phyloP scores from a whole-genome alignment of 2,113 vertebrate species.

The Trichechus manatus region DNA sequence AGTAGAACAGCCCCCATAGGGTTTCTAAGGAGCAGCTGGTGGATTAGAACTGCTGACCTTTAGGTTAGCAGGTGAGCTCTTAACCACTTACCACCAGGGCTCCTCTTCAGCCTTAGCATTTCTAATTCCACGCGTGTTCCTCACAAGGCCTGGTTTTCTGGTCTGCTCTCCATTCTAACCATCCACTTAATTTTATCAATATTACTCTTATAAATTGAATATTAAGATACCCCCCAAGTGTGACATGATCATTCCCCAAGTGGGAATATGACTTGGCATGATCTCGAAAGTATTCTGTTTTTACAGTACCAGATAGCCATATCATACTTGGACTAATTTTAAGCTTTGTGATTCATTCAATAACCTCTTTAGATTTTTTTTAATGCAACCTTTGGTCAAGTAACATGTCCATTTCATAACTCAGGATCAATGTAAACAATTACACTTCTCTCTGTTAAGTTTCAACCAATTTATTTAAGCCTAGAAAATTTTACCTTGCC shows the following conservation, averaged over 20 bases:
- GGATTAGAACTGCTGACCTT: too few relatives aligned
- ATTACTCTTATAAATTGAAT: not conserved
- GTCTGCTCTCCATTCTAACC: not conserved
- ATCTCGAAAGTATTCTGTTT: not conserved
- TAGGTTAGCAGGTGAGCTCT: too few relatives aligned
- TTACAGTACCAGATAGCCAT: not conserved
- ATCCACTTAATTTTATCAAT: not conserved
- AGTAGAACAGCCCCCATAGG: too few relatives aligned
- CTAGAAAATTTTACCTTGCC: slow-evolving; percentile 5
- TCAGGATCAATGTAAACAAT: not conserved
- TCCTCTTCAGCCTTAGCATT: not conserved
- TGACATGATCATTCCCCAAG: not conserved
- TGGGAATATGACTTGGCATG: not conserved
- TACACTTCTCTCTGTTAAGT: not conserved
- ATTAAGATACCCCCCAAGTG: not conserved
- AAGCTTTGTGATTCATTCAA: slow-evolving; percentile 13
- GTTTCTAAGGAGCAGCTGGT: too few relatives aligned
- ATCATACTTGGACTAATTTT: not conserved
- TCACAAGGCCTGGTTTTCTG: not conserved
- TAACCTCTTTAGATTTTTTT: slow-evolving; percentile 29
- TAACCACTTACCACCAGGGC: too few relatives aligned
- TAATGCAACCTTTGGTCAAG: not conserved
- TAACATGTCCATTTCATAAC: not conserved
- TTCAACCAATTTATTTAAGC: slow-evolving; percentile 21
- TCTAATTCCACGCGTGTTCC: not conserved